Base-by-base conservation (phyloP, 2,797 vertebrate species). In the Coilia nasus region DNA sequence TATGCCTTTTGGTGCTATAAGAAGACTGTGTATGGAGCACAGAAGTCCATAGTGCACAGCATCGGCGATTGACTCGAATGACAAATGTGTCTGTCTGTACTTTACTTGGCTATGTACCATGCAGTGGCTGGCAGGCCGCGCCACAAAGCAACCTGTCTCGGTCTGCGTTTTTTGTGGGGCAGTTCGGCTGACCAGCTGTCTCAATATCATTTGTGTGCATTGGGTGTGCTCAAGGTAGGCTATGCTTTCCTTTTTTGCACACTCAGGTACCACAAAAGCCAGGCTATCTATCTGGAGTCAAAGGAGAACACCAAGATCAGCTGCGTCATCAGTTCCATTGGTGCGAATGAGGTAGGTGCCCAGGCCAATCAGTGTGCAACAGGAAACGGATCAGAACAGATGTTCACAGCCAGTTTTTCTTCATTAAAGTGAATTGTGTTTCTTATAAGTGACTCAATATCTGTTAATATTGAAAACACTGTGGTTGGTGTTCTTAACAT, bases 251-350 rank as follows among this genome's bases (percentile, higher is more conserved):
- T 62, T 80, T 83, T 84, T 54, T 85, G n/a, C 82, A 81, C 35
- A 59, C 87, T 15, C 91, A 99, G 98, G 98, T 99, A 99, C 92
- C 98, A 99, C 91, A 99, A 99, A 94, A 99, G 98, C 91, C 98
- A 99, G 89, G 97, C 98, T 88, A 98, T 99, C 94, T 99, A 99
- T 88, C 90, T 99, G 93, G 98, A 99, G 91, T 99, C 98, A 3
- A 99, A 99, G 91, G 98, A 99, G 91, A 99, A 98, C 94, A 98
- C 97, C 44, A 99, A 99, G 94, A 97, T 99, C 92, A 99, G 98
- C 95, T 99, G 98, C 83, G 98, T 99, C 91, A 99, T 99, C 95
- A 98, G 98, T 89, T 98, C 98, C 3, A 97, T 99, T n/a, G 98
- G 98, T 0, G 97, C 97, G 92, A 99, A 98, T 0, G 98, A 99